phyloP scores from a whole-genome alignment of 2,888 invertebrate species.

The Gonocerus acuteangulatus region DNA sequence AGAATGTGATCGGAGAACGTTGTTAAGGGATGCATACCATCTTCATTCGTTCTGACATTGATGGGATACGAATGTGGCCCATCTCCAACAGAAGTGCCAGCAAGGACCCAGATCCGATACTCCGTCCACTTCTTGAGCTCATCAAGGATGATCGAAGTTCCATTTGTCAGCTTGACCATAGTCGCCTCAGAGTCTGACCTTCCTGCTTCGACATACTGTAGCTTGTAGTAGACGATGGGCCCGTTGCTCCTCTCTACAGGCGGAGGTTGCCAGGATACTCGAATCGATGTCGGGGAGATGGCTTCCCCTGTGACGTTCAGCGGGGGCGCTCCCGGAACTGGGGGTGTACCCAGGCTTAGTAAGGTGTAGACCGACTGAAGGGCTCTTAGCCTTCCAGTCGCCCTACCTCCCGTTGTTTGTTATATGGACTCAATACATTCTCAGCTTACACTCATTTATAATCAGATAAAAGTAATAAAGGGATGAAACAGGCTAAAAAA shows the following conservation, averaged over 20 bases:
- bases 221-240: constrained; percentile 88
- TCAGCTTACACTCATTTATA: neutral
- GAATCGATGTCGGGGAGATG: constrained; percentile 79
- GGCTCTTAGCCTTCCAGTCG: neutral
- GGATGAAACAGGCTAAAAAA: too few relatives aligned
- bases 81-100: constrained; percentile 92
- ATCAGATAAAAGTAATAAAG: neutral
- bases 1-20: neutral
- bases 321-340: constrained; percentile 96
- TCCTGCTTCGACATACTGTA: constrained; percentile 78
- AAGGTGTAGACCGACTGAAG: neutral
- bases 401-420: neutral
- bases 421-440: neutral
- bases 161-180: constrained; percentile 60
- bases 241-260: constrained; percentile 86
- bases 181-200: constrained; percentile 77
- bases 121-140: constrained; percentile 91
- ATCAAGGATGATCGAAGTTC: constrained; percentile 72
- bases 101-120: constrained; percentile 93
- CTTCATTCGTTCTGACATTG: constrained; percentile 91
- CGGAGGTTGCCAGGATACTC: constrained; percentile 88
- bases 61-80: constrained; percentile 89
- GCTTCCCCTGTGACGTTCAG: constrained; percentile 85
- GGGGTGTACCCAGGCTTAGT: constrained; percentile 23
- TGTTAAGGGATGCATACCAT: constrained; percentile 71